Evolutionary conservation across 2,888 invertebrate genomes (phyloP).

Genomic region (Diaphora mendica): DNA sequence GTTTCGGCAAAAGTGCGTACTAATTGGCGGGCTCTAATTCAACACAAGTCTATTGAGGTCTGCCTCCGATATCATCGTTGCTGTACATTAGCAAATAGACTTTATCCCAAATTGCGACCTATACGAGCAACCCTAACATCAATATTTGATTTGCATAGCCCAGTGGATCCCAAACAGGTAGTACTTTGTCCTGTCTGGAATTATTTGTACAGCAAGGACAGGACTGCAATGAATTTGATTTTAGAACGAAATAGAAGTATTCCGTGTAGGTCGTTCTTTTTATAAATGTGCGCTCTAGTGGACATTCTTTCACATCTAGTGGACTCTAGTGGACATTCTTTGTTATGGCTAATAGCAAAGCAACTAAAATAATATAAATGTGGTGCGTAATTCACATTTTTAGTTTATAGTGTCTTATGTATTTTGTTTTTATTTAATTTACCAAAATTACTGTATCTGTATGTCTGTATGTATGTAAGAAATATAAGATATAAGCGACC

Average conservation of each 20-base stretch:
- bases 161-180: conserved; percentile 11
- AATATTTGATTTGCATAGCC: conserved; percentile 15
- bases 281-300: background rate
- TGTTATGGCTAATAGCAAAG: too few relatives aligned
- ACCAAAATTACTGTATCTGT: too few relatives aligned
- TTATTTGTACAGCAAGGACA: background rate
- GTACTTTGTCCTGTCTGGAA: conserved; percentile 2
- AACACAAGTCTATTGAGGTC: background rate
- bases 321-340: background rate
- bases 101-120: background rate
- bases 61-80: background rate
- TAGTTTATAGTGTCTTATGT: too few relatives aligned
- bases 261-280: background rate
- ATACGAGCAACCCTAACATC: conserved; percentile 14
- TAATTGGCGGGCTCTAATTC: background rate
- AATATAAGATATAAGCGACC: too few relatives aligned
- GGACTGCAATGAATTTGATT: background rate
- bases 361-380: too few relatives aligned
- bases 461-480: too few relatives aligned
- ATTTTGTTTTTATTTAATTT: too few relatives aligned
- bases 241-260: background rate
- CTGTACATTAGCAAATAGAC: background rate
- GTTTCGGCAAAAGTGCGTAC: background rate
- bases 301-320: background rate
- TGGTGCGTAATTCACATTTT: background rate